Evolutionary conservation across 2,113 vertebrate species (phyloP), one percentile per base, ranked within the genome.

Genomic region (Chloebia gouldiae): DNA sequence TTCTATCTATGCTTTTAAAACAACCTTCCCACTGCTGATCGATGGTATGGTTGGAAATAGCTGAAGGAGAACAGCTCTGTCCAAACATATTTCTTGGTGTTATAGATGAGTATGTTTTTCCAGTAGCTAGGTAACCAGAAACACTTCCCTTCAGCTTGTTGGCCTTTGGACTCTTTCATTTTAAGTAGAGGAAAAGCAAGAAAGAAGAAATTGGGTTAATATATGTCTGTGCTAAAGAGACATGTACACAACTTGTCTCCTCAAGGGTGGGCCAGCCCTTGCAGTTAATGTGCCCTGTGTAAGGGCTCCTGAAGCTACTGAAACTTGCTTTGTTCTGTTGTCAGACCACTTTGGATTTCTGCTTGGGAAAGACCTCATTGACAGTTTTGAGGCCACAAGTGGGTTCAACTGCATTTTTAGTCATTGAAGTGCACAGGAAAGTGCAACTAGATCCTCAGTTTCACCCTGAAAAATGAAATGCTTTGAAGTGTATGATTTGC

Each of bases 401-500:
- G 25, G 5, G 5, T 77, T 93, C 51, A 70, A 39, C n/a, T 71
- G 44, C 47, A 70, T 82, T 28, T 88, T 88, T 63, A 86, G 75
- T 44, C 33, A 39, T 6, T 86, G 66, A 80, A 65, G 19, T 24
- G 27, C 42, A 47, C 50, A 73, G 59, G 81, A 90, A 96, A 90
- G 73, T 51, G 33, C 50, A 82, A 56, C 22, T 24, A 44, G 64
- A 78, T 63, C 66, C 56, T 87, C 50, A 51, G 7, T 69, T 73
- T 73, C 60, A 86, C 90, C 82, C 93, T 93, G 87, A 77, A 70
- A 90, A 93, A 63, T 42, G 11, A 80, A 93, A 80, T 60, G 35
- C 93, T 96, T 95, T 91, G 54, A 95, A 88, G 78, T 77, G 42
- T 12, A 59, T 39, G 87, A 77, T 93, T 95, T 72, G 37, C 63